Evolutionary conservation across 1,140 invertebrate species (phyloP).

Genomic region (Drosophila hydei): DNA sequence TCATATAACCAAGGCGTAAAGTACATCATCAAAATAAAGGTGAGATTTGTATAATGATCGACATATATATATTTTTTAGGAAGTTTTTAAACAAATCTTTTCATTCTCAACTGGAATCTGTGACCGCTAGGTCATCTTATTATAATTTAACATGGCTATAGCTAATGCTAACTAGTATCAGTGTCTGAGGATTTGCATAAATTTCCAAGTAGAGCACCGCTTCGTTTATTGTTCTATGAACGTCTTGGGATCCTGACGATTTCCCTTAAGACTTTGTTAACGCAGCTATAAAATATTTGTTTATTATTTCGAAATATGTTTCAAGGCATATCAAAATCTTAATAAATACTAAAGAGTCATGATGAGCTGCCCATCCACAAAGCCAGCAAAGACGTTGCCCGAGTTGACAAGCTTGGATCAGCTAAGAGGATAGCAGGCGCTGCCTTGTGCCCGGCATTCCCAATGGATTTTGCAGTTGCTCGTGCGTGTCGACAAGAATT

Average conservation of each 20-base stretch:
- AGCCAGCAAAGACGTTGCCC: slow-evolving; percentile 52
- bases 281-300: slow-evolving; percentile 57
- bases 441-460: slow-evolving; percentile 58
- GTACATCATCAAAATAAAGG: too few relatives aligned
- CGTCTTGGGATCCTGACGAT: not conserved
- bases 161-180: too few relatives aligned
- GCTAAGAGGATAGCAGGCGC: slow-evolving; percentile 21
- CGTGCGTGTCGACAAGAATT: slow-evolving; percentile 81
- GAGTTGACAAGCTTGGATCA: slow-evolving; percentile 53
- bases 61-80: too few relatives aligned
- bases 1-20: too few relatives aligned
- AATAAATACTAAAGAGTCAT: slow-evolving; percentile 71
- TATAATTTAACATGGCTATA: not conserved
- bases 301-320: slow-evolving; percentile 54
- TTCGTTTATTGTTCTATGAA: not conserved
- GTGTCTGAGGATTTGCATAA: not conserved
- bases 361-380: slow-evolving; percentile 60
- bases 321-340: slow-evolving; percentile 62
- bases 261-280: slow-evolving; percentile 21
- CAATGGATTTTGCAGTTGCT: slow-evolving; percentile 68
- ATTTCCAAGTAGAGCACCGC: too few relatives aligned
- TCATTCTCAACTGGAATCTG: too few relatives aligned
- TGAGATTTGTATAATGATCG: too few relatives aligned
- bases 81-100: too few relatives aligned
- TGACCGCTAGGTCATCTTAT: not conserved